These are phyloP conservation scores for Stichopus horrens DNA, from an alignment of 53 echinoderm and acorn worm species.

Conservation along the genomic window DNA sequence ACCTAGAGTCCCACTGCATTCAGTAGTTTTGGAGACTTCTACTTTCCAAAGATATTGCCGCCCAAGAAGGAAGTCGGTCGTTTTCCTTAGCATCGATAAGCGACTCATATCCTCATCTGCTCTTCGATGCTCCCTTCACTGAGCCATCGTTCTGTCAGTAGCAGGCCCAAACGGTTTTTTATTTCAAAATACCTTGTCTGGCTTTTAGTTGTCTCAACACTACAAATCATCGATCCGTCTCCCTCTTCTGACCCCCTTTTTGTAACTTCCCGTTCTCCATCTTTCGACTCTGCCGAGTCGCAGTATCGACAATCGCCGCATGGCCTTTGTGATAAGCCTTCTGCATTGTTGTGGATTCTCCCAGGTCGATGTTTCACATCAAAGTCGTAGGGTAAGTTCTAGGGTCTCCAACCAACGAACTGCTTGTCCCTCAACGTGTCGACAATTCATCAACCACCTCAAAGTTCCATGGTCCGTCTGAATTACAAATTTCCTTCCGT, in stretches of 20 bases:
- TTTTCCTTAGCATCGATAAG: neutral
- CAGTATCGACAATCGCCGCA: neutral
- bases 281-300: neutral
- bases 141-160: neutral
- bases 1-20: neutral
- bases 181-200: neutral
- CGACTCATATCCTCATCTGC: neutral
- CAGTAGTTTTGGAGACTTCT: neutral
- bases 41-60: neutral
- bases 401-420: neutral
- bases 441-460: slow-evolving; percentile 49
- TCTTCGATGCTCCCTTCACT: neutral
- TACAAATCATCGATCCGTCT: neutral
- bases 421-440: slow-evolving; percentile 7
- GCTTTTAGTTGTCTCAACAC: neutral
- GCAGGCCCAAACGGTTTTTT: neutral
- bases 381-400: neutral
- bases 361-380: slow-evolving; percentile 4
- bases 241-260: neutral
- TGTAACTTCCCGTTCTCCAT: neutral
- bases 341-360: slow-evolving; percentile 9
- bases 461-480: slow-evolving; percentile 55
- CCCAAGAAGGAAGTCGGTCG: neutral
- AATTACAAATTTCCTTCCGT: slow-evolving; percentile 12
- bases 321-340: neutral